Evolutionary conservation across 2,113 vertebrate genomes (phyloP), one percentile per base, ranked within the genome.

Genomic region (Martes martes): DNA sequence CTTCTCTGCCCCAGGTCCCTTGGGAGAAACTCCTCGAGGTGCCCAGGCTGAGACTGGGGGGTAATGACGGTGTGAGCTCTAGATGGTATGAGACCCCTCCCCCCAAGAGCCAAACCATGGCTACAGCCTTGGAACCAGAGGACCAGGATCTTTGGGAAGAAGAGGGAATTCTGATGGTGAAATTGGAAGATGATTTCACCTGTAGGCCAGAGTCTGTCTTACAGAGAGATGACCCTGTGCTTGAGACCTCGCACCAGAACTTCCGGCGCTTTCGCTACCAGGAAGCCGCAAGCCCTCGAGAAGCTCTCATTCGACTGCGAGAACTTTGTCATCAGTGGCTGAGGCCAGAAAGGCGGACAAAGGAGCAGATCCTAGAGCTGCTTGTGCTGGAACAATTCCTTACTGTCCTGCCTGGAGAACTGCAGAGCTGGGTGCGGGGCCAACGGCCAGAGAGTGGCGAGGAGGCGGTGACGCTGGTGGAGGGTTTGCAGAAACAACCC

Each of bases 401-500:
- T 10, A 98, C 97, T 0, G 98, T 98, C 65, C 95, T 98, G 24
- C 97, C 98, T 0, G 96, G 98, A 82, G 98, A 98, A 15, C 95
- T 98, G 24, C 98, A 98, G 94, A 97, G 97, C 97, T 98, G 98
- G 98, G 98, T 98, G 92, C 97, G 97, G 42, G 97, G 97, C 67
- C 98, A 98, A 9, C 92, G 98, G 84, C 98, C 98, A 55, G 97
- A 98, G 36, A 98, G 98, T 15, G 98, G 97, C 39, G 98, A 98
- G 91, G 98, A 98, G 85, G 98, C 98, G 0, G 98, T 98, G 90
- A 98, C 98, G 0, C 96, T 98, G 95, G 98, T 98, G 95, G 98
- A 98, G 98, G 98, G 97, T 98, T 97, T 98, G 97, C 98, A 98
- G 97, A 98, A 96, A 95, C 97, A 95, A 42, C 98, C 98, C 95